Evolutionary conservation across 2,113 vertebrate genomes (phyloP), one percentile per base, ranked within the genome.

Genomic region (Ondatra zibethicus): DNA sequence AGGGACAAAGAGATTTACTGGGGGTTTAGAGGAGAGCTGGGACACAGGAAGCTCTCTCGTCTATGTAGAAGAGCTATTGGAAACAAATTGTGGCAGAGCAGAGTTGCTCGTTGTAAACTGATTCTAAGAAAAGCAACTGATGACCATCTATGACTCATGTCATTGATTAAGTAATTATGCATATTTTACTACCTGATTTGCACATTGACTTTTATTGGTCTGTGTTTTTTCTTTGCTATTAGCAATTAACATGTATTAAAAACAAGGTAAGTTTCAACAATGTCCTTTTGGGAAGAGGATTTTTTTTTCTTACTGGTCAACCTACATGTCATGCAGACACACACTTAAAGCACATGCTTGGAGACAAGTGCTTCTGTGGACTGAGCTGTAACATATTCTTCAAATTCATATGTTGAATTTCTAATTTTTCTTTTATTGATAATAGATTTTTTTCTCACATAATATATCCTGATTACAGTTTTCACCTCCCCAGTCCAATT

Each of bases 201-300:
- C 87, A 76, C 65, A 72, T 8, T 94, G 45, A 82, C 81, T 82
- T 95, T 61, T 91, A 91, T 81, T 92, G n/a, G 13, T 27, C 65
- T 88, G 17, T 78, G 17, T 1, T 47, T 93, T 39, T 63, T 63
- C 80, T 93, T 61, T 42, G 72, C 61, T 63, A 66, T 25, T 88
- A 78, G 29, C 31, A 58, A 36, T 77, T 65, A 90, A 76, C 31
- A 78, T 70, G 63, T 95, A 36, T 88, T 92, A 39, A 92, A 87
- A 93, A 61, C 16, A 92, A 93, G 72, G 27, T 50, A 84, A 92
- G 8, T 70, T 77, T 88, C 31, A 80, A 19, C 55, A 61, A 19
- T 75, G 70, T 42, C 17, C 58, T 52, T 95, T 80, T 87, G 25
- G 19, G 21, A 77, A 66, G 25, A 63, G 58, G 14, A 13, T 9